Base-by-base conservation (phyloP, 2,113 vertebrate species). In the Cercocebus atys region DNA sequence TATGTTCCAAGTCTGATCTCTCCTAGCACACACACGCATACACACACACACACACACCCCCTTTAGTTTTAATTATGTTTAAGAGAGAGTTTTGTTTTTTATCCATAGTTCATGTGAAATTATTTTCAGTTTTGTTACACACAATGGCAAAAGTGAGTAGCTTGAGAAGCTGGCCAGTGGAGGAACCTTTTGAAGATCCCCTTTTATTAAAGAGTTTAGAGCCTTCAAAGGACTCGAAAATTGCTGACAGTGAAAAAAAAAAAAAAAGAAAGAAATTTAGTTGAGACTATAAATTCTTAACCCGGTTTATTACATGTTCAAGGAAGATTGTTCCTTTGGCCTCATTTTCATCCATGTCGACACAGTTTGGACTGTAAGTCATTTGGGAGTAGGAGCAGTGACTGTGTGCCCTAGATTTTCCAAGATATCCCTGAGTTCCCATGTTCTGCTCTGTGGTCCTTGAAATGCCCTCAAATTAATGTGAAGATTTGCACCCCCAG, bases 121-220 rank as follows among this genome's bases (percentile, higher is more conserved):
- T 38, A 27, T 43, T 96, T 96, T 93, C n/a, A 32, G 27, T 86
- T 79, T 93, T 85, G 64, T 87, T 92, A 55, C 6, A 35, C 45
- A 57, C 68, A 50, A n/a, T 57, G 40, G 47, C 59, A 94, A 84
- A 94, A 45, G 43, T n/a, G 22, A 95, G 52, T 13, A 50, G 45
- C 16, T 90, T 80, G 47, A 86, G 40, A 85, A 50, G 25, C 6
- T 68, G 35, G 40, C 32, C 25, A 14, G 7, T 43, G 23, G 59
- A 20, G 40, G 68, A 16, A 20, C 4, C 18, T 89, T 91, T 68
- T 30, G 6, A 30, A 93, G 55, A 23, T 25, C 25, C 9, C 1
- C 11, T 93, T 87, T 35, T 4, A 45, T 86, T 73, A 61, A 38
- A 38, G 55, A 68, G 32, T 50, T 94, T 64, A 61, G 12, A 83